Evolutionary conservation across 2,113 vertebrate genomes (phyloP).

Genomic region (Daubentonia madagascariensis): DNA sequence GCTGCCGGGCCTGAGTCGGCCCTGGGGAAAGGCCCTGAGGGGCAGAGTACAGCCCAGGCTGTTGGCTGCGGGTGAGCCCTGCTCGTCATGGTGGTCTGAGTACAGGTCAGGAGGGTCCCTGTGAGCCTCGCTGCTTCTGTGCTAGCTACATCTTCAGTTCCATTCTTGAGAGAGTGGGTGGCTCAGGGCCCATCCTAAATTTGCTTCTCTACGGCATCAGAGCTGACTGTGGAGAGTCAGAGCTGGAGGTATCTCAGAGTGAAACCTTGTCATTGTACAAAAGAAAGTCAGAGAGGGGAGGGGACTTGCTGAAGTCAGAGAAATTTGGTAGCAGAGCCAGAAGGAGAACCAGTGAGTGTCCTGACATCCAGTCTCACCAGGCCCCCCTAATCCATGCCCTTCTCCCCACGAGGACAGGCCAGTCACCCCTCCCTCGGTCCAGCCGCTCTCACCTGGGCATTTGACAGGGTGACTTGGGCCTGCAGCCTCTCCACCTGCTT

Average conservation of each 20-base stretch:
- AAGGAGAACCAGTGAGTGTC: not conserved
- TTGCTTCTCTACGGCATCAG: not conserved
- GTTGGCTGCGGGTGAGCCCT: not conserved
- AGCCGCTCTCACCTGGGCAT: constrained; percentile 86
- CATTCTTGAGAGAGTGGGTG: not conserved
- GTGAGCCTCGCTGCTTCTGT: not conserved
- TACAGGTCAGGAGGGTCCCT: not conserved
- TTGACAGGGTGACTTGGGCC: constrained; percentile 92
- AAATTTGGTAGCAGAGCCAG: not conserved
- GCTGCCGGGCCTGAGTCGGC: not conserved
- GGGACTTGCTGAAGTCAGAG: not conserved
- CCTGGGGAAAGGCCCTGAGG: fast-evolving
- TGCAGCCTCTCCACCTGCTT: constrained; percentile 94
- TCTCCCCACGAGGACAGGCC: fast-evolving
- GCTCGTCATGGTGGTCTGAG: too few relatives aligned
- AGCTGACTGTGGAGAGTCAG: not conserved
- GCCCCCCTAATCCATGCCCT: not conserved
- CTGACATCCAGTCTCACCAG: not conserved
- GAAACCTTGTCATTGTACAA: not conserved
- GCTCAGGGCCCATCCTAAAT: not conserved
- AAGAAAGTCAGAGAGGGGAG: too few relatives aligned
- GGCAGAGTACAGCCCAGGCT: not conserved
- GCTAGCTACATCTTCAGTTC: fast-evolving
- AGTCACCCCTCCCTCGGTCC: not conserved
- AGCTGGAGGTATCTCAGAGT: not conserved